phyloP scores from a whole-genome alignment of 2,888 invertebrate species.

The Notodonta ziczac region DNA sequence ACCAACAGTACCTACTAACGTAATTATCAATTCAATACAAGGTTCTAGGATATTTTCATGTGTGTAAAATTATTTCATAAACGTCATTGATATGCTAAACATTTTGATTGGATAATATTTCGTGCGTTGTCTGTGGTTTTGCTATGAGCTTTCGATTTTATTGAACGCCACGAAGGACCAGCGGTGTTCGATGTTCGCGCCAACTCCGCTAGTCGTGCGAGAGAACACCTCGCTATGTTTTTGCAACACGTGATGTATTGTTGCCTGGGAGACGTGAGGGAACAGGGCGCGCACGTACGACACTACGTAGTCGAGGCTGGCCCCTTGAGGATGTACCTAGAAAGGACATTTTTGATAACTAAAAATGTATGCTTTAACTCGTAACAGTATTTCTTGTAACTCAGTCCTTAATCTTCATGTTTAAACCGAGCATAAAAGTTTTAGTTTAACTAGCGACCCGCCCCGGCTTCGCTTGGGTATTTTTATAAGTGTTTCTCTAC shows the following conservation, averaged over 20 bases:
- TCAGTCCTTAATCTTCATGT: too few species aligned
- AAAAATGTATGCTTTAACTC: too few species aligned
- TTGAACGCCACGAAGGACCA: constrained; percentile 93
- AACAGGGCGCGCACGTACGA: constrained; percentile 94
- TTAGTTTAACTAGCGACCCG: too few species aligned
- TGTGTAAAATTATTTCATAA: constrained; percentile 13
- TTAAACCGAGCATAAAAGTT: too few species aligned
- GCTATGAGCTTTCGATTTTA: constrained; percentile 29
- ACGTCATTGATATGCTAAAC: constrained; percentile 39
- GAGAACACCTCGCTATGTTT: constrained; percentile 92
- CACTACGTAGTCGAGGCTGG: constrained; percentile 95
- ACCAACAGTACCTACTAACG: too few species aligned
- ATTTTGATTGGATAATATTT: neutral
- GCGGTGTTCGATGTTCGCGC: constrained; percentile 92
- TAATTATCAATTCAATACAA: too few species aligned
- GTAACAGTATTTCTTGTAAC: too few species aligned
- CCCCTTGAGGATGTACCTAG: constrained; percentile 96
- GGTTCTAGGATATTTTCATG: neutral
- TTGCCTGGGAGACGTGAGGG: constrained; percentile 88
- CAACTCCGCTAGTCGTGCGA: constrained; percentile 91
- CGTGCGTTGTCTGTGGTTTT: neutral
- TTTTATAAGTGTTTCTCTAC: too few species aligned
- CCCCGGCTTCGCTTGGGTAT: too few species aligned
- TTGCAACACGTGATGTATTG: constrained; percentile 91
- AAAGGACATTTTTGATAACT: neutral